Percentiles rank a stretch among this genome's conserved stretches.
Conservation (phyloP, 37 sponge, comb jelly and placozoan species). For the Beroe ovata region DNA sequence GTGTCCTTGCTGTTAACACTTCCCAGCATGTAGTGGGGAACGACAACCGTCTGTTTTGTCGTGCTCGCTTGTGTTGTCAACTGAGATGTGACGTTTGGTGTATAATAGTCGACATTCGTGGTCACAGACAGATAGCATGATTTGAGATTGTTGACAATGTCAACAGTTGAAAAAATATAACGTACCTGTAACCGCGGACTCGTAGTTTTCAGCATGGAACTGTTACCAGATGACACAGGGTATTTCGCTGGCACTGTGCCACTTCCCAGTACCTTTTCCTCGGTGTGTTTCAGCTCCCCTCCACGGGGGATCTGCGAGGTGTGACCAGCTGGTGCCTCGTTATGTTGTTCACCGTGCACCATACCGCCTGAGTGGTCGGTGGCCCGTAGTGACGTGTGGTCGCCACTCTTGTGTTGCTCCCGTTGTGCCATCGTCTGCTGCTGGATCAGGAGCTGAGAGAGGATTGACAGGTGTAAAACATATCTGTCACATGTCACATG, state of each 20-base stretch:
- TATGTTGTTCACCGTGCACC: not conserved
- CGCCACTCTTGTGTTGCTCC: not conserved
- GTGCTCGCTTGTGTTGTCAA: slow-evolving; percentile 49
- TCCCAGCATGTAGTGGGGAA: slow-evolving; percentile 67
- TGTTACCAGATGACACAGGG: not conserved
- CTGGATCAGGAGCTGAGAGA: slow-evolving; percentile 52
- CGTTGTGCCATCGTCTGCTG: slow-evolving; percentile 64
- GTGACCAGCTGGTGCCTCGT: not conserved
- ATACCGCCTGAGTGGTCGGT: not conserved
- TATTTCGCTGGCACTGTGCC: slow-evolving; percentile 49
- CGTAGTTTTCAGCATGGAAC: slow-evolving; percentile 59
- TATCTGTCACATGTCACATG: no score
- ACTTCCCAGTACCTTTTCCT: slow-evolving; percentile 51
- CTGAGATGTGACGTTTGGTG: not conserved
- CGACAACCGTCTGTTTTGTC: slow-evolving; percentile 25
- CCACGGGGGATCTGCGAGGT: not conserved
- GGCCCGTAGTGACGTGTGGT: not conserved
- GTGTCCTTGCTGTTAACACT: not conserved
- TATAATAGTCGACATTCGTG: no score
- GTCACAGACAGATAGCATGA: no score
- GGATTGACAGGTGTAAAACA: no score
- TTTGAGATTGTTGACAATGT: no score
- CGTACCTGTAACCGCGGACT: slow-evolving; percentile 43
- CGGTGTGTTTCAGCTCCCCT: slow-evolving; percentile 51
- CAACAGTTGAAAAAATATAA: not conserved